Evolutionary conservation across 2,888 invertebrate species (phyloP).

Genomic region (Mactromeris polynyma): DNA sequence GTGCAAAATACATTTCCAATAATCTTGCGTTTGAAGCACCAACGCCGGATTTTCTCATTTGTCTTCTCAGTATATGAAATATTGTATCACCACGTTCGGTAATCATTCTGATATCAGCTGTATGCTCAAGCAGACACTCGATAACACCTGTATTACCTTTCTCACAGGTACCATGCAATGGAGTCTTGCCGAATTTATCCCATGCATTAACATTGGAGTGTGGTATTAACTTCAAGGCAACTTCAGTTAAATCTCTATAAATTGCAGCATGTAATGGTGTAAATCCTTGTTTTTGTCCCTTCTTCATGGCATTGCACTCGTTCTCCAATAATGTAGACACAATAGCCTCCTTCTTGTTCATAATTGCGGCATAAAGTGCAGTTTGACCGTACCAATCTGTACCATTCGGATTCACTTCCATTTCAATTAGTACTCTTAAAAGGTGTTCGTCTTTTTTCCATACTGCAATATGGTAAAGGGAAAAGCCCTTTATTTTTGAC

Average conservation of each 20-base stretch:
- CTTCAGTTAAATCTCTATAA: not conserved
- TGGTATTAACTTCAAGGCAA: not conserved
- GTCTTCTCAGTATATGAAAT: constrained; percentile 25
- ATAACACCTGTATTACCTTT: constrained; percentile 20
- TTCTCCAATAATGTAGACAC: not conserved
- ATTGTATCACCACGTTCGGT: constrained; percentile 45
- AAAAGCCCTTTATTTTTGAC: constrained; percentile 53
- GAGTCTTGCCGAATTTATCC: too few relatives aligned
- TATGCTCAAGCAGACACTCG: constrained; percentile 15
- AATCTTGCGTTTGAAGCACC: not conserved
- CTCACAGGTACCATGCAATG: constrained; percentile 31
- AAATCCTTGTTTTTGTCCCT: constrained; percentile 46
- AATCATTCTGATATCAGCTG: constrained; percentile 31
- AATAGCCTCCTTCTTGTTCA: too few relatives aligned
- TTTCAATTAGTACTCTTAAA: not conserved
- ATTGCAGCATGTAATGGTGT: constrained; percentile 49
- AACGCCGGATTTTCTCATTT: not conserved
- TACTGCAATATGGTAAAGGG: constrained; percentile 56
- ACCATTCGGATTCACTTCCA: constrained; percentile 35
- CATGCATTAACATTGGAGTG: too few relatives aligned
- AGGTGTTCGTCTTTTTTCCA: constrained; percentile 50
- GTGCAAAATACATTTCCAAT: too few relatives aligned
- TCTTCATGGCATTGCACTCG: constrained; percentile 7
- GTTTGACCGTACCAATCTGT: too few relatives aligned
- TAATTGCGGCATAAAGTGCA: too few relatives aligned